A percentile compares a stretch with the other conserved stretches of the same genome.
Conservation (phyloP, 2,797 vertebrate species). For the Tenualosa thibaudeaui region DNA sequence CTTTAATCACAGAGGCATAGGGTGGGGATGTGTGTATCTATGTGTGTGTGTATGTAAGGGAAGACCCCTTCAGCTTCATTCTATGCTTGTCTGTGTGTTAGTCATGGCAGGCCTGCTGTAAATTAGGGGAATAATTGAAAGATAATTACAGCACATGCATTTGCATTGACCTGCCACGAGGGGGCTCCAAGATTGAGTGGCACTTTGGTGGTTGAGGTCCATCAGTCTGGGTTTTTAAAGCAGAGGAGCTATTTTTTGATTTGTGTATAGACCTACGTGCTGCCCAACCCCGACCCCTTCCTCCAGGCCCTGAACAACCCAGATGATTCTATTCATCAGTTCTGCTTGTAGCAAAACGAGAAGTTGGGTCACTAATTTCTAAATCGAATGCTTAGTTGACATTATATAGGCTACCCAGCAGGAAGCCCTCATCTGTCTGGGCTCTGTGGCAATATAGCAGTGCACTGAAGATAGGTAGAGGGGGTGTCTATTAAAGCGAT, state of each 20-base stretch:
- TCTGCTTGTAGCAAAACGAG: background rate
- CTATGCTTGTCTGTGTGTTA: background rate
- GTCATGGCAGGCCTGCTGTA: background rate
- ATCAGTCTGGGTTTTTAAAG: background rate
- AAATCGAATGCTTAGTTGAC: background rate
- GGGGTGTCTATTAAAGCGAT: background rate
- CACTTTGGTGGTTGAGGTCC: background rate
- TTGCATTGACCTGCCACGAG: background rate
- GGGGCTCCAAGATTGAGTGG: background rate
- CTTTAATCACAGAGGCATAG: constrained; percentile 35
- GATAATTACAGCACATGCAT: background rate
- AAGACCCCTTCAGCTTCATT: background rate
- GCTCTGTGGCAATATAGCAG: background rate
- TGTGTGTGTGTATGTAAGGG: constrained; percentile 2
- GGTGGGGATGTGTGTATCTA: background rate
- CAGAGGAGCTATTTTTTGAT: background rate
- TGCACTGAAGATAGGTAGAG: background rate
- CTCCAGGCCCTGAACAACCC: background rate
- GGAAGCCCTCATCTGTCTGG: background rate
- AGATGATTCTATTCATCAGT: background rate
- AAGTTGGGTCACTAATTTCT: background rate
- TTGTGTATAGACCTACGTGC: background rate
- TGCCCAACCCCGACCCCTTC: background rate
- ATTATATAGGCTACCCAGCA: background rate
- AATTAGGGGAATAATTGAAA: constrained; percentile 8